Conservation (phyloP, 2,113 vertebrate genomes). For the Chaetodon trifascialis region DNA sequence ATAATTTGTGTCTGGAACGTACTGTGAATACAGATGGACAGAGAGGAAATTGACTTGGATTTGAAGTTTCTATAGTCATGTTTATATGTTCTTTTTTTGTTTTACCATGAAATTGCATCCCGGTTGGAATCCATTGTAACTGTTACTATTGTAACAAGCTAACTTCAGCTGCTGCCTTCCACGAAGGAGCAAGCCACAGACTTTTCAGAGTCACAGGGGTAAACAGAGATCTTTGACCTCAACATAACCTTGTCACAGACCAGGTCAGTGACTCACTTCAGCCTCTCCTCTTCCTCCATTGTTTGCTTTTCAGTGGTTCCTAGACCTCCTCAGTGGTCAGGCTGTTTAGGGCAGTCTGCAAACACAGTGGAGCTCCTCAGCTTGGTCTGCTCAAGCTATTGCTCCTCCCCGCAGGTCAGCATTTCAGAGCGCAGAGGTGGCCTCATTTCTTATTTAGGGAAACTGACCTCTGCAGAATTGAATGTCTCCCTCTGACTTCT, state of each 20-base stretch:
- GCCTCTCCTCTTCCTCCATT: background rate
- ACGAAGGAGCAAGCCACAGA: background rate
- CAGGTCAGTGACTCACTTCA: constrained; percentile 1
- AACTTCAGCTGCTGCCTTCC: background rate
- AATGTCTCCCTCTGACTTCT: background rate
- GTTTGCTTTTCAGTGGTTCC: background rate
- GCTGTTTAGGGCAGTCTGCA: background rate
- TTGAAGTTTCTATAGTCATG: too few relatives aligned
- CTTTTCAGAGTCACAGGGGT: background rate
- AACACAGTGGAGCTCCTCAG: background rate
- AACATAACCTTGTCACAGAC: background rate
- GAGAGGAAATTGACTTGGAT: background rate
- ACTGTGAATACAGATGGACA: background rate
- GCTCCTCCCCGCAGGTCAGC: background rate
- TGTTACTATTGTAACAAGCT: background rate
- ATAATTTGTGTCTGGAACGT: background rate
- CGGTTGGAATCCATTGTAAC: background rate
- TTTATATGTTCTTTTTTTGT: background rate
- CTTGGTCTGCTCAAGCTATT: constrained; percentile 2
- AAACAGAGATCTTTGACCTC: background rate
- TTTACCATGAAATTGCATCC: background rate
- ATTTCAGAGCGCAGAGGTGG: background rate
- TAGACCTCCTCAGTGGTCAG: background rate
- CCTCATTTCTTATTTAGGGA: background rate
- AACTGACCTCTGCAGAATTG: background rate